These are phyloP conservation scores for Perizoma flavofasciatum DNA, from an alignment of 2,888 invertebrate genomes.

Conservation along the genomic window DNA sequence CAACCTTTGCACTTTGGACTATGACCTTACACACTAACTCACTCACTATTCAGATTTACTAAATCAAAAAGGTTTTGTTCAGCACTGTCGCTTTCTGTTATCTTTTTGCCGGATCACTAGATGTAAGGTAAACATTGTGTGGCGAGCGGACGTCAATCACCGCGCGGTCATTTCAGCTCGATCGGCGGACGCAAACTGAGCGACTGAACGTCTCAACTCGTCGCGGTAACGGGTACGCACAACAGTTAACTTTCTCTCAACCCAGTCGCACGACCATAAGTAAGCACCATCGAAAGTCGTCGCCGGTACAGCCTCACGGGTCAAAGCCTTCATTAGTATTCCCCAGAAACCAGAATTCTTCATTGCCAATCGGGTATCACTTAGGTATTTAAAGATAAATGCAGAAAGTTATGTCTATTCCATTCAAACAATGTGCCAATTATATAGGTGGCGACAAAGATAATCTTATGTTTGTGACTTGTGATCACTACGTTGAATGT, in stretches of 20 bases:
- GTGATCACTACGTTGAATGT: slow-evolving; percentile 7
- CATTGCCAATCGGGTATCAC: slow-evolving; percentile 8
- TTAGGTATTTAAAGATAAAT: slow-evolving; percentile 6
- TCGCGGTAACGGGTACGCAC: slow-evolving; percentile 76
- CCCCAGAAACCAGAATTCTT: slow-evolving; percentile 39
- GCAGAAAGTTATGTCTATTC: not conserved
- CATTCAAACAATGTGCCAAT: not conserved
- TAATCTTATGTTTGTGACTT: not conserved
- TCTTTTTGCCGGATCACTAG: slow-evolving; percentile 56
- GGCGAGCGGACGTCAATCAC: slow-evolving; percentile 33
- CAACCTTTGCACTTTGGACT: slow-evolving; percentile 65
- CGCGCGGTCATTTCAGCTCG: slow-evolving; percentile 36
- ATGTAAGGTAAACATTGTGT: slow-evolving; percentile 62
- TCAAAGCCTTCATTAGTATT: slow-evolving; percentile 72
- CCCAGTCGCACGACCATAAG: slow-evolving; percentile 64
- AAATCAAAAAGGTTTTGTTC: slow-evolving; percentile 46
- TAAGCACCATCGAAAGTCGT: slow-evolving; percentile 79
- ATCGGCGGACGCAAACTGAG: slow-evolving; percentile 54
- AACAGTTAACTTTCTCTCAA: slow-evolving; percentile 83
- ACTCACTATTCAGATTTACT: slow-evolving; percentile 45
- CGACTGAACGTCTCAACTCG: slow-evolving; percentile 24
- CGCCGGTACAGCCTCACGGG: slow-evolving; percentile 65
- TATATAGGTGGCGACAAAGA: not conserved
- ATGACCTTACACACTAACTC: slow-evolving; percentile 47
- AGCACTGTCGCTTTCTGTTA: slow-evolving; percentile 75